Conservation (phyloP, 2,113 vertebrate genomes). For the Sapayoa aenigma region DNA sequence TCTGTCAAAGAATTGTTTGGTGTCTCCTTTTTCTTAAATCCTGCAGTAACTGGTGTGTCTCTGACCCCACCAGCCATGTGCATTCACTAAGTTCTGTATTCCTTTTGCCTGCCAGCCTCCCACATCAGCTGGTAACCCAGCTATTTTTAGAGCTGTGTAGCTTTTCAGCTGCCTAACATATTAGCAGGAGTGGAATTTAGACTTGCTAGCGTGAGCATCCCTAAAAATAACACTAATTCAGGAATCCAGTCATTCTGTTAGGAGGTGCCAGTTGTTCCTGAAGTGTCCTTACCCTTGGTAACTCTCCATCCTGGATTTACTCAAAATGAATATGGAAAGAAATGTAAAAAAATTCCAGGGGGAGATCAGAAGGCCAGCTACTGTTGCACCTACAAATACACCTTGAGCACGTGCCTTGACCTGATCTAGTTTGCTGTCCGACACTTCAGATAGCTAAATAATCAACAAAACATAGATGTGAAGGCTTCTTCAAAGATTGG, state of each 20-base stretch:
- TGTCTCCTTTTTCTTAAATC: not conserved
- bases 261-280: conserved; percentile 18
- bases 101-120: conserved; percentile 28
- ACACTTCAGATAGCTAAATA: not conserved
- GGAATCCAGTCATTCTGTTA: conserved; percentile 18
- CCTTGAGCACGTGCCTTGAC: not conserved
- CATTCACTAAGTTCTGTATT: not conserved
- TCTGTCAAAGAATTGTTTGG: not conserved
- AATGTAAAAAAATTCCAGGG: not conserved
- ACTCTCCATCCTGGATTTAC: not conserved
- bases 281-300: not conserved
- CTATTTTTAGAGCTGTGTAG: conserved; percentile 63
- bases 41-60: not conserved
- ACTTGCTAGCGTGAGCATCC: conserved; percentile 34
- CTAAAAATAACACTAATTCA: conserved; percentile 62
- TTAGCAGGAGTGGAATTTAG: conserved; percentile 28
- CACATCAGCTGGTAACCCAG: conserved; percentile 6
- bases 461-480: not conserved
- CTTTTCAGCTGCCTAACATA: conserved; percentile 50
- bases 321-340: not conserved
- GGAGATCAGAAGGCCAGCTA: not conserved
- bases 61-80: not conserved
- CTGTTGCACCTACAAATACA: not conserved
- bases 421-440: not conserved
- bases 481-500: not conserved